These are phyloP conservation scores for Atta colombica DNA, from an alignment of 1,140 invertebrate genomes.

Conservation along the genomic window DNA sequence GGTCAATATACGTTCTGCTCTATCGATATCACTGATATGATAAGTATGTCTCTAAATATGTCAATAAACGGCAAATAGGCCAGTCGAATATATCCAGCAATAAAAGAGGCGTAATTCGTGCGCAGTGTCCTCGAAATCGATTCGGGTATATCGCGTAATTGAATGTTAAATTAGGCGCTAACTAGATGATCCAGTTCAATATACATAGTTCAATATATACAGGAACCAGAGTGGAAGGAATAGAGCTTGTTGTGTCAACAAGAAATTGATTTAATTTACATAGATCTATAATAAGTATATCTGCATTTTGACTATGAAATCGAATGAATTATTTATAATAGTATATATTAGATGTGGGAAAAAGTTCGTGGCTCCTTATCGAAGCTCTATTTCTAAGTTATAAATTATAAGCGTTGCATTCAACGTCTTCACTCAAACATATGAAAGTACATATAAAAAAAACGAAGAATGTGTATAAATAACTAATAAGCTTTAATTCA, in stretches of 20 bases:
- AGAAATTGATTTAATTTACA: conserved; percentile 42
- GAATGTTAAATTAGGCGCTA: conserved; percentile 55
- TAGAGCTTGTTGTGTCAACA: background rate
- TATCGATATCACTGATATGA: background rate
- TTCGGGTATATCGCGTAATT: conserved; percentile 28
- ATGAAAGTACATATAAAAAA: background rate
- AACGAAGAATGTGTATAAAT: background rate
- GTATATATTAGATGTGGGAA: no score
- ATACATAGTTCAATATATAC: background rate
- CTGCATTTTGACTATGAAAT: conserved; percentile 5
- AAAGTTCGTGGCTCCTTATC: background rate
- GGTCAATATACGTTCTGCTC: background rate
- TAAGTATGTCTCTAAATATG: background rate
- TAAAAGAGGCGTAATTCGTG: conserved; percentile 30
- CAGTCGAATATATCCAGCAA: conserved; percentile 23
- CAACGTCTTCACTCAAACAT: background rate
- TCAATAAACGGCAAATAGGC: conserved; percentile 12
- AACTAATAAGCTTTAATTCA: background rate
- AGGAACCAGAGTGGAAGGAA: background rate
- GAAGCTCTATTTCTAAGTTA: background rate
- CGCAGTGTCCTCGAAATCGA: conserved; percentile 21
- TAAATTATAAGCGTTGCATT: conserved; percentile 9
- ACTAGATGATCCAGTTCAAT: conserved; percentile 25
- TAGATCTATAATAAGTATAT: conserved; percentile 36
- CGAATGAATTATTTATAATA: conserved; percentile 48